These are phyloP conservation scores for Zelostemma sp. DNA, from an alignment of 1,140 invertebrate species.

Conservation along the genomic window DNA sequence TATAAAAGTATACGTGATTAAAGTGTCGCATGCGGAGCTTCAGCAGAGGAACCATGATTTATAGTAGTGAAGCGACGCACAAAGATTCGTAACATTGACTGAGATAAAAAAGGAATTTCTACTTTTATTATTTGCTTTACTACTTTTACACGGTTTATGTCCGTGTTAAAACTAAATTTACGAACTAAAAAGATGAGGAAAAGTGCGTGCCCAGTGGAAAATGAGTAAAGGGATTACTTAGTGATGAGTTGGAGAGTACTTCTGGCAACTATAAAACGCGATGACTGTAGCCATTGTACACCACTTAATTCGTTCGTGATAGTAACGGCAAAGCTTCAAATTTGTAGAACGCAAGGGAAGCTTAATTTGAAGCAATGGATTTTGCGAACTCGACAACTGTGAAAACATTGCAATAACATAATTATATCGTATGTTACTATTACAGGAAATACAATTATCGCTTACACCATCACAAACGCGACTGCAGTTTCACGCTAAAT, in stretches of 20 bases:
- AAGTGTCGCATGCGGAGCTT: background rate
- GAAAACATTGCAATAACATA: background rate
- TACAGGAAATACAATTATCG: conserved; percentile 5
- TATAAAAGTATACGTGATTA: conserved; percentile 11
- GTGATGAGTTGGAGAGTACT: background rate
- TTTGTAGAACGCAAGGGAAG: background rate
- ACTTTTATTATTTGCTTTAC: conserved; percentile 58
- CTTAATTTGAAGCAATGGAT: background rate
- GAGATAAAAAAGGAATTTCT: conserved; percentile 38
- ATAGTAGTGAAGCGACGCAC: conserved; percentile 16
- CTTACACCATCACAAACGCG: conserved; percentile 33
- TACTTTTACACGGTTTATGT: conserved; percentile 55
- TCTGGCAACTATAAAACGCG: no score
- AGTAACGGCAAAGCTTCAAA: background rate
- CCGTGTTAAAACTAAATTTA: conserved; percentile 42
- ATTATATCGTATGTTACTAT: background rate
- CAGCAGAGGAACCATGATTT: background rate
- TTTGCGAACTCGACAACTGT: no score
- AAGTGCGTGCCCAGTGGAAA: background rate
- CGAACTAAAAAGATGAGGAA: conserved; percentile 19
- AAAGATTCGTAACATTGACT: conserved; percentile 48
- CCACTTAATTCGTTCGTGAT: no score
- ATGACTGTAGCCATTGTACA: no score
- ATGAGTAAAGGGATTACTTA: background rate
- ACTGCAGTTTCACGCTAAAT: conserved; percentile 57